Conservation (phyloP, 2,113 vertebrate genomes). For the Okapia johnstoni region DNA sequence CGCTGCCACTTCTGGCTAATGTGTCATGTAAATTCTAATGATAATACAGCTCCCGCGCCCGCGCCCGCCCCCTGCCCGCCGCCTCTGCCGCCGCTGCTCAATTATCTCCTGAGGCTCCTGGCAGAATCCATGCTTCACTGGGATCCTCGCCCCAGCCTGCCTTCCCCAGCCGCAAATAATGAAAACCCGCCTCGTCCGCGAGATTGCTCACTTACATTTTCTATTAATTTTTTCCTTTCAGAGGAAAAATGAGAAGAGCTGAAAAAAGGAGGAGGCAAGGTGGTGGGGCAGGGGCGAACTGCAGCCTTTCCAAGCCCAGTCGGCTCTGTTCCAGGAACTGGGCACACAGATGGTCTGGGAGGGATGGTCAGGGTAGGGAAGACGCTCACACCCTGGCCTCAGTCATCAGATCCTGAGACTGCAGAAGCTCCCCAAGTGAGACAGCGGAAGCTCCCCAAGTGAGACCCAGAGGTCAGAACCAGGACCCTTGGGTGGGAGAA, state of each 20-base stretch:
- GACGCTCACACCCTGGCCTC: rapidly evolving
- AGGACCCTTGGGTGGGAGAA: no score
- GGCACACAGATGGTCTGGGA: rapidly evolving
- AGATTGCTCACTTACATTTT: constrained; percentile 82
- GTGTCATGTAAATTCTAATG: constrained; percentile 80
- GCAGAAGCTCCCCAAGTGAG: not conserved
- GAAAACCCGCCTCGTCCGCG: constrained; percentile 65
- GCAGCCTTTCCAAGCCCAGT: not conserved
- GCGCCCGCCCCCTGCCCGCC: not conserved
- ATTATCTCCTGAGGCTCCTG: constrained; percentile 77
- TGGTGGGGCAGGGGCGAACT: not conserved
- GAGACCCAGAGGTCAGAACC: not conserved
- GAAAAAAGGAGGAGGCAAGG: not conserved
- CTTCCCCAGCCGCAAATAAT: constrained; percentile 75
- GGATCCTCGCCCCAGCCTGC: constrained; percentile 69
- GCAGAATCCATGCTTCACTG: constrained; percentile 73
- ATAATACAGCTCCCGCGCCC: constrained; percentile 69
- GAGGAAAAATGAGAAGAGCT: constrained; percentile 61
- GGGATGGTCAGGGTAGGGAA: not conserved
- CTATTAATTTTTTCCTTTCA: constrained; percentile 78
- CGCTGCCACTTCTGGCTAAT: constrained; percentile 79
- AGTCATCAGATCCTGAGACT: not conserved
- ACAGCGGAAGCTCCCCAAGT: rapidly evolving
- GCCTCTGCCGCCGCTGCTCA: constrained; percentile 58
- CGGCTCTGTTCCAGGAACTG: not conserved